phyloP scores from a whole-genome alignment of 2,888 invertebrate species.

The Dolomedes plantarius region DNA sequence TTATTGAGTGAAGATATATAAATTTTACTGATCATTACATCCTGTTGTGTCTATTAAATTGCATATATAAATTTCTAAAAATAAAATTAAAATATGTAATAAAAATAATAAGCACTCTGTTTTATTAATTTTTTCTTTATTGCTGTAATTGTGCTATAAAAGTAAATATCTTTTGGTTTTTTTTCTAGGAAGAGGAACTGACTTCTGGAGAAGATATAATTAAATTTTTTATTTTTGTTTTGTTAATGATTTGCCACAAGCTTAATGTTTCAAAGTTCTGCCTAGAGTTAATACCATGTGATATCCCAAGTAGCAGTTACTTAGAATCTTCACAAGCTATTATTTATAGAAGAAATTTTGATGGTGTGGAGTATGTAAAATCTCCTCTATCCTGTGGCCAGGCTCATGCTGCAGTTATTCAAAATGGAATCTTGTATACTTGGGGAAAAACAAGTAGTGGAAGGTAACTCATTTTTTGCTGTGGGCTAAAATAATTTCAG shows the following conservation, averaged over 20 bases:
- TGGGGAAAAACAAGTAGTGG: conserved; percentile 80
- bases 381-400: conserved; percentile 80
- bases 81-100: too few relatives aligned
- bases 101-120: too few relatives aligned
- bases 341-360: not conserved
- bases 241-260: conserved; percentile 75
- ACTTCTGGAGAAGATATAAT: conserved; percentile 73
- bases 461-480: conserved; percentile 74
- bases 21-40: too few relatives aligned
- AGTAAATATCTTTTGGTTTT: conserved; percentile 4
- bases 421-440: conserved; percentile 81
- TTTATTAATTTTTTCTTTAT: too few relatives aligned
- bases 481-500: too few relatives aligned
- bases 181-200: conserved; percentile 73
- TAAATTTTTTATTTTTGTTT: conserved; percentile 75
- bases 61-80: too few relatives aligned
- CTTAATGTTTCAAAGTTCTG: conserved; percentile 68
- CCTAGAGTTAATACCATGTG: conserved; percentile 28
- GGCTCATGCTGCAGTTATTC: conserved; percentile 81
- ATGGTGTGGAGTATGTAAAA: not conserved
- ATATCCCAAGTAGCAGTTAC: not conserved
- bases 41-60: too few relatives aligned
- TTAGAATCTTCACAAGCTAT: not conserved
- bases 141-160: too few relatives aligned
- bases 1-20: too few relatives aligned